Percentiles rank a stretch among this genome's conserved stretches.
Evolutionary conservation across 2,888 invertebrate species (phyloP).

Genomic region (Aspidapion aeneum): DNA sequence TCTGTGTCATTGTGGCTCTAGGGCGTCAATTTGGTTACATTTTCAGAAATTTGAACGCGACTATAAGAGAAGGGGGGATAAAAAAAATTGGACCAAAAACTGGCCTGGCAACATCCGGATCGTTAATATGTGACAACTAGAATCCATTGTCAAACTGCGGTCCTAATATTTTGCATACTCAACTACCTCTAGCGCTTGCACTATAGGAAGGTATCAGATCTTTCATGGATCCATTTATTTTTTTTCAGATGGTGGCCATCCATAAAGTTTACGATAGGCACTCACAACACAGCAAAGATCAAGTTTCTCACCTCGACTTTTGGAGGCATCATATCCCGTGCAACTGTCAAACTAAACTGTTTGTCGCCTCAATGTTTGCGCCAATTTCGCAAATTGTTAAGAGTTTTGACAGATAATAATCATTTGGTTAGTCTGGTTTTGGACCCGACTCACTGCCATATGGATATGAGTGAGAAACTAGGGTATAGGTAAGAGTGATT

Average conservation of each 20-base stretch:
- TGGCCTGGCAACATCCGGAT: too few species aligned
- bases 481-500: neutral
- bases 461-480: constrained; percentile 28
- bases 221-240: too few species aligned
- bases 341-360: constrained; percentile 42
- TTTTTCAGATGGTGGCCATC: constrained; percentile 45
- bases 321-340: constrained; percentile 41
- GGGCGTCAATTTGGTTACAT: too few species aligned
- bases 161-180: too few species aligned
- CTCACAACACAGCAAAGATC: constrained; percentile 38
- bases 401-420: constrained; percentile 42
- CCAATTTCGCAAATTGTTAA: constrained; percentile 43
- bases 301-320: constrained; percentile 41
- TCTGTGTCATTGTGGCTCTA: too few species aligned
- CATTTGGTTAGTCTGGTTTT: constrained; percentile 43
- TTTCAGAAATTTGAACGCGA: too few species aligned
- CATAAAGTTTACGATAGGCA: constrained; percentile 42
- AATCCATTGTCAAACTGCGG: too few species aligned
- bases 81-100: too few species aligned
- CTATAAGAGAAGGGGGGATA: too few species aligned
- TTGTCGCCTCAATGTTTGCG: constrained; percentile 41
- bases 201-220: too few species aligned
- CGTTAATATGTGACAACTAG: too few species aligned
- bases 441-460: constrained; percentile 46
- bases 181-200: too few species aligned